Evolutionary conservation across 2,113 vertebrate genomes (phyloP), one percentile per base, ranked within the genome.

Genomic region (Miniopterus natalensis): DNA sequence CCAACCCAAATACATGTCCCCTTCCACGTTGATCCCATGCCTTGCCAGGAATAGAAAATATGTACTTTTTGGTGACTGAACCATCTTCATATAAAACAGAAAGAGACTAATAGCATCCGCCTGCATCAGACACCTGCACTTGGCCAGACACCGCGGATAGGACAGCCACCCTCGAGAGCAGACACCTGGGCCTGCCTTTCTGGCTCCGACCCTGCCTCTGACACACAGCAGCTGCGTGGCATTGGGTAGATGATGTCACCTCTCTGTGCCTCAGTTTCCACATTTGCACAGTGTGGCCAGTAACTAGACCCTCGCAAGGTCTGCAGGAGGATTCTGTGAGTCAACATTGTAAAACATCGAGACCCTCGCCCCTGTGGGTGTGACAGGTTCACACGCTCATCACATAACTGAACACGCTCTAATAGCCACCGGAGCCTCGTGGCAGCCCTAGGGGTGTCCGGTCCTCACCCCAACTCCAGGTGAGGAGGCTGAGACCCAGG

Each of bases 61-160:
- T 31, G 12, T 2, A 1, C 1, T 10, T 29, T 29, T 1, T 2
- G 9, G 10, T 3, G 25, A 55, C 27, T 0, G 45, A 74, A 1
- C 36, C 11, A 0, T 4, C 2, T 0, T 7, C 0, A 0, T 0
- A 0, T 17, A 11, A 2, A 2, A 8, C 8, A 3, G 0, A 5
- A 1, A 27, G 2, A 4, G 3, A 0, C 27, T 0, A 1, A 27
- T 12, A 14, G 10, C 6, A 1, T 5, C 53, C 4, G 80, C 9
- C 27, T 0, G 3, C 0, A 0, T 0, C 0, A 11, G 25, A 2
- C 31, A 11, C 2, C 2, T 7, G 42, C 4, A 1, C 25, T 42
- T 1, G 5, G 36, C 74, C 17, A 9, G 61, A 7, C 8, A 1
- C 70, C 0, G 0, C 8, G 2, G 36, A 10, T n/a, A 6, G 40